These are phyloP conservation scores for Zonotrichia leucophrys DNA, from an alignment of 2,113 vertebrate species.

Conservation along the genomic window DNA sequence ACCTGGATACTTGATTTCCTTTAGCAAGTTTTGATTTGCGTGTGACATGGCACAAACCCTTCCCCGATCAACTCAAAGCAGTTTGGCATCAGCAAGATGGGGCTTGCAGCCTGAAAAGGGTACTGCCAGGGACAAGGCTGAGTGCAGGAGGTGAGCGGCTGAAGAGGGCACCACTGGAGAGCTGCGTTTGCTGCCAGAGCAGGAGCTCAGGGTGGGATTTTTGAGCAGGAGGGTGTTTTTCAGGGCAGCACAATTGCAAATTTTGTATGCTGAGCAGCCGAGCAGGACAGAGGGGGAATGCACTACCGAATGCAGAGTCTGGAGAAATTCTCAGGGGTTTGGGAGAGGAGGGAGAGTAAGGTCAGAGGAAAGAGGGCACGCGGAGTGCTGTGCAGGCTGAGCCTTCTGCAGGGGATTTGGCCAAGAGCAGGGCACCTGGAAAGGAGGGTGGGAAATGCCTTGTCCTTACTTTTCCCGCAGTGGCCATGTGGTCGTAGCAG, in stretches of 20 bases:
- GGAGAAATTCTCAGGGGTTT: background rate
- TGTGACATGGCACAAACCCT: background rate
- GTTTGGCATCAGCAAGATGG: background rate
- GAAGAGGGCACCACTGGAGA: too few species aligned
- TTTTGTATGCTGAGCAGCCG: too few species aligned
- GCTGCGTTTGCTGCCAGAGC: too few species aligned
- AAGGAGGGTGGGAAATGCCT: fast-evolving
- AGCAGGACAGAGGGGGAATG: background rate
- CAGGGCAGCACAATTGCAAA: too few species aligned
- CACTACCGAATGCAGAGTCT: background rate
- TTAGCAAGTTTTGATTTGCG: background rate
- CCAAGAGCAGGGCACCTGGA: background rate
- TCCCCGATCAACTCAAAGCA: fast-evolving
- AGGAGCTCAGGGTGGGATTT: too few species aligned
- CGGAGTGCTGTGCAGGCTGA: background rate
- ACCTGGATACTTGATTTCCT: background rate
- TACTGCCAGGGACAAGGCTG: too few species aligned
- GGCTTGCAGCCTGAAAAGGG: too few species aligned
- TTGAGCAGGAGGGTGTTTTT: too few species aligned
- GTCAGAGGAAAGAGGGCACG: fast-evolving
- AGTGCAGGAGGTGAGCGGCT: too few species aligned
- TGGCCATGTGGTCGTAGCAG: conserved; percentile 45
- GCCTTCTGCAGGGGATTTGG: background rate
- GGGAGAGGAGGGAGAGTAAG: background rate
- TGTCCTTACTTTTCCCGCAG: conserved; percentile 55